Percentiles rank a stretch among this genome's conserved stretches.
Evolutionary conservation across 2,797 vertebrate species (phyloP).

Genomic region (Sarcophilus harrisii): DNA sequence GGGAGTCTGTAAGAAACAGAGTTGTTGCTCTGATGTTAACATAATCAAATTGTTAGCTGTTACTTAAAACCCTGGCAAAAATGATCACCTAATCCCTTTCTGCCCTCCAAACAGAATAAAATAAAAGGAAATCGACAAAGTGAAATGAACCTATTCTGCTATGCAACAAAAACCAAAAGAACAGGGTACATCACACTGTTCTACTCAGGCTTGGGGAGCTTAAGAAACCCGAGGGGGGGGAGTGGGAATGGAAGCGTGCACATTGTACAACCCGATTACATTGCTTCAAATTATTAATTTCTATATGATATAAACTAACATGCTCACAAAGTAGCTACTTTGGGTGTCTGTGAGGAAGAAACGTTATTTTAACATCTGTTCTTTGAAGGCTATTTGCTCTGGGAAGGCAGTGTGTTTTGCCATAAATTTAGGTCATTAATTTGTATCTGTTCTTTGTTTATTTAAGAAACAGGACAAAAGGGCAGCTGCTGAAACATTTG

Average conservation of each 20-base stretch:
- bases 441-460: slow-evolving; percentile 99
- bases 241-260: slow-evolving; percentile 44
- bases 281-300: slow-evolving; percentile 81
- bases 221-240: slow-evolving; percentile 50
- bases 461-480: slow-evolving; percentile 99
- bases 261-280: slow-evolving; percentile 56
- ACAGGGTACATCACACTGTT: neutral
- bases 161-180: slow-evolving; percentile 26
- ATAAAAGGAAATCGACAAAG: slow-evolving; percentile 49
- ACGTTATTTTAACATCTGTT: slow-evolving; percentile 95
- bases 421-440: slow-evolving; percentile 99
- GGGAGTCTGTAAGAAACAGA: slow-evolving; percentile 22
- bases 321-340: slow-evolving; percentile 77
- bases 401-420: slow-evolving; percentile 91
- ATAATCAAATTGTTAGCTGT: slow-evolving; percentile 60
- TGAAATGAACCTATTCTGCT: slow-evolving; percentile 55
- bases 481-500: slow-evolving; percentile 99
- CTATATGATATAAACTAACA: slow-evolving; percentile 76
- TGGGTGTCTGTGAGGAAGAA: slow-evolving; percentile 82
- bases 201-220: slow-evolving; percentile 69
- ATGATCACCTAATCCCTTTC: slow-evolving; percentile 77
- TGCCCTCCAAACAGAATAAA: slow-evolving; percentile 7
- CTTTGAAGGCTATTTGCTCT: slow-evolving; percentile 92
- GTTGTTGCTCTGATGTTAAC: neutral
- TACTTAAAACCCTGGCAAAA: slow-evolving; percentile 75